A percentile compares a stretch with the other conserved stretches of the same genome.
Evolutionary conservation across 92 coral and sea anemone genomes (phyloP).

Genomic region (Palythoa grandiflora): DNA sequence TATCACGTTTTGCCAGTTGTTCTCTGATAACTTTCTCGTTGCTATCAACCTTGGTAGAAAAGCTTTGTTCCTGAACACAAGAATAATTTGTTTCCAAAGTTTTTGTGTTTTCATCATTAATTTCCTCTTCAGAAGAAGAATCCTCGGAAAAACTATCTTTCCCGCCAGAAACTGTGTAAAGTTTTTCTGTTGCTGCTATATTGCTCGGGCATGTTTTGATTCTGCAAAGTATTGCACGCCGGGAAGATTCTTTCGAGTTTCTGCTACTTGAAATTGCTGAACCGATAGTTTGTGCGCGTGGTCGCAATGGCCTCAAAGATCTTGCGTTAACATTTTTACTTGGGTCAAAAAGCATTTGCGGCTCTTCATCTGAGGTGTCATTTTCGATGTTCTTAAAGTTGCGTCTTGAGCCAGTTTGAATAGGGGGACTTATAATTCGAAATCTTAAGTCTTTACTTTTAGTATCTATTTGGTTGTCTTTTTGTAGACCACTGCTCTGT

Average conservation of each 20-base stretch:
- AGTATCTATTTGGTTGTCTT: conserved; percentile 16
- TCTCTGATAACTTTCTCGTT: neutral
- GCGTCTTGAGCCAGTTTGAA: conserved; percentile 76
- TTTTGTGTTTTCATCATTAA: neutral
- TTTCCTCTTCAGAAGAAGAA: neutral
- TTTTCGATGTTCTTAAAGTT: conserved; percentile 75
- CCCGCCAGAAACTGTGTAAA: neutral
- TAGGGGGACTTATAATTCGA: conserved; percentile 77
- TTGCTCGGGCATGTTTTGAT: conserved; percentile 28
- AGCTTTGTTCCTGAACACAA: neutral
- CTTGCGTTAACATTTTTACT: conserved; percentile 8
- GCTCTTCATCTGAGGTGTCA: conserved; percentile 57
- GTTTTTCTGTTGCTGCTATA: neutral
- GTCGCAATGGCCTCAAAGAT: neutral
- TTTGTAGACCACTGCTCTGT: neutral
- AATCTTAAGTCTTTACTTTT: conserved; percentile 55
- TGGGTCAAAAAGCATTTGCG: conserved; percentile 44
- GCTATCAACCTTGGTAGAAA: neutral
- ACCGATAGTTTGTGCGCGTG: neutral
- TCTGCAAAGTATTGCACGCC: neutral
- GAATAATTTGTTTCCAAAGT: conserved; percentile 1
- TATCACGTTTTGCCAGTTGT: neutral
- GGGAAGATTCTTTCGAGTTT: neutral
- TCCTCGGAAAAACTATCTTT: neutral
- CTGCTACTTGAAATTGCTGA: neutral